Evolutionary conservation across 2,113 vertebrate species (phyloP), one percentile per base, ranked within the genome.

Genomic region (Zosterops pallidus): DNA sequence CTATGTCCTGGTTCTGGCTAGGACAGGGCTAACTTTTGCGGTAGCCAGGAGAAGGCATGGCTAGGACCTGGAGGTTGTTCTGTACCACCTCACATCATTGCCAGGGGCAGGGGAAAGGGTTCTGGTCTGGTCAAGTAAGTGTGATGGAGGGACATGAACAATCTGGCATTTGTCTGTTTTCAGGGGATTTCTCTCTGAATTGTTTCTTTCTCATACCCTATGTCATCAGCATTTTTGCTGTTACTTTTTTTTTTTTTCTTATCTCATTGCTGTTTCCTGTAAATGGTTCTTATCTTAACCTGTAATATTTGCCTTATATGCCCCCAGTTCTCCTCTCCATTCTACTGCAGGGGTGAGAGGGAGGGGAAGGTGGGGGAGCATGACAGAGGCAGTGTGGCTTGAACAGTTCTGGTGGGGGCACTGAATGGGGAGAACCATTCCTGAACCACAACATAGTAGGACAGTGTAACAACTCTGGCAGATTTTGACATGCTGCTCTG

Each of bases 341-440:
- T 25, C 50, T 8, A 4, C 21, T 0, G 0, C 6, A 12, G 17
- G 14, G 12, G 3, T 52, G 31, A 42, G 42, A 64, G 24, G 24
- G 28, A 60, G 16, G 39, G 24, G 13, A 39, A 44, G 5, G 9
- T 39, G 5, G 20, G 19, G 7, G 24, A 29, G 5, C 0, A 0
- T 0, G 5, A 67, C 13, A 46, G 20, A 37, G 13, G 7, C 14
- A 12, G 4, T 26, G 39, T 35, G 29, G 20, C 25, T 62, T 26
- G 20, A 52, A 12, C 15, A 46, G 28, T 75, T 33, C 33, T 0
- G 2, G 5, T 25, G 53, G 39, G 33, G 46, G 7, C 20, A 15
- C 11, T 28, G 62, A 53, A 18, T 67, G 77, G 24, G 14, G 13
- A 83, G 17, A 41, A 9, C 11, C 29, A 21, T 46, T 75, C 16